These are phyloP conservation scores for Euphonia xanthogaster DNA, from an alignment of 2,797 vertebrate species.

Conservation along the genomic window DNA sequence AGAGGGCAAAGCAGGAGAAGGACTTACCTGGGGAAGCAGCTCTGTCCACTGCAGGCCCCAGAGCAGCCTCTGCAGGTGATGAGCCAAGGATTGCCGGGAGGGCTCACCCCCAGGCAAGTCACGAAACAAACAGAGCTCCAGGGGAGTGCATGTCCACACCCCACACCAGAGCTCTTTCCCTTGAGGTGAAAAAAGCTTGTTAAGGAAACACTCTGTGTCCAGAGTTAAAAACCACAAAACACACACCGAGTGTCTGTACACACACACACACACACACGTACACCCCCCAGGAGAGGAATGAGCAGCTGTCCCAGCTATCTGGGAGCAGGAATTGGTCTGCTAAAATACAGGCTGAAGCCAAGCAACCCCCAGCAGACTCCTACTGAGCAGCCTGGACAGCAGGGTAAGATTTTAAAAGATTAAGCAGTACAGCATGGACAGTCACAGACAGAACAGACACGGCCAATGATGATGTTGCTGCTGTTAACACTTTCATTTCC, in stretches of 20 bases:
- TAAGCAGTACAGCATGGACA: background rate
- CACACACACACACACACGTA: background rate
- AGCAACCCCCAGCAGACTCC: background rate
- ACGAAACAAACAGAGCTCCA: background rate
- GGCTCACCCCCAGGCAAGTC: background rate
- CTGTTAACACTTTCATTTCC: background rate
- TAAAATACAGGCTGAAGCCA: background rate
- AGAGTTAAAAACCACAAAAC: background rate
- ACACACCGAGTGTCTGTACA: background rate
- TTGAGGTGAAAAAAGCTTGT: background rate
- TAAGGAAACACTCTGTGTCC: background rate
- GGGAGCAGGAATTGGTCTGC: background rate
- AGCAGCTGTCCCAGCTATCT: background rate
- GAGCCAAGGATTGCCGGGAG: background rate
- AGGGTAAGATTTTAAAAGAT: background rate
- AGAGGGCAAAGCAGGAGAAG: background rate
- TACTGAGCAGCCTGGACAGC: background rate
- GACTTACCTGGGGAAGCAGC: background rate
- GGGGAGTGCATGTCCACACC: background rate
- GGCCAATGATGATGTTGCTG: background rate
- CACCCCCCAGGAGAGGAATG: background rate
- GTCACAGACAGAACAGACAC: background rate
- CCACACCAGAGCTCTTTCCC: background rate
- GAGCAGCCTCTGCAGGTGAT: background rate
- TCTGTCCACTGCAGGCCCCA: background rate